These are phyloP conservation scores for Cremastinae sp. DNA, from an alignment of 2,888 invertebrate species.

Conservation along the genomic window DNA sequence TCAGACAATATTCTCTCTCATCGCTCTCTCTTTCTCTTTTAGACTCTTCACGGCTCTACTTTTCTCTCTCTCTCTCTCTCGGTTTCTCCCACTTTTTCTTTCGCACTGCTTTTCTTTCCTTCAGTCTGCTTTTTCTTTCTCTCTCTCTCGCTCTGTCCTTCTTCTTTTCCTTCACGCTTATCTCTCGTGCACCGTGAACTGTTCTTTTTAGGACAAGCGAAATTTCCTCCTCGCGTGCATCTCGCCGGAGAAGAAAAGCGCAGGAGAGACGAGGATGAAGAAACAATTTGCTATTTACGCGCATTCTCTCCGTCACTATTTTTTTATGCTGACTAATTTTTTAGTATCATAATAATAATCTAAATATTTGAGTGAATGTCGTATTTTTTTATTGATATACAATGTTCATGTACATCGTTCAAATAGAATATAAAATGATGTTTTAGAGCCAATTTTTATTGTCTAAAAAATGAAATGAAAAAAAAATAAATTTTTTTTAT, in stretches of 20 bases:
- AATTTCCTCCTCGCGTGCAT: constrained; percentile 26
- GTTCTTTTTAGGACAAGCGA: constrained; percentile 29
- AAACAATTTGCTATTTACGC: too few species aligned
- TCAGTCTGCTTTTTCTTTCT: not conserved
- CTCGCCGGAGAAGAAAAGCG: constrained; percentile 10
- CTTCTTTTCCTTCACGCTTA: constrained; percentile 21
- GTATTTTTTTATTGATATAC: too few species aligned
- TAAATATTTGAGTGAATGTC: too few species aligned
- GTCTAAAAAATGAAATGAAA: too few species aligned
- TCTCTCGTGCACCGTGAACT: constrained; percentile 20
- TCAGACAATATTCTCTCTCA: constrained; percentile 43
- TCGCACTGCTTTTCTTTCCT: constrained; percentile 17
- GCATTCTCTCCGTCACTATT: too few species aligned
- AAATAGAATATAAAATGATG: too few species aligned
- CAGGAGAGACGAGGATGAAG: not conserved
- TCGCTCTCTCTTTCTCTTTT: constrained; percentile 29
- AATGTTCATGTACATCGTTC: too few species aligned
- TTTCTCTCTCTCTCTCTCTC: constrained; percentile 41
- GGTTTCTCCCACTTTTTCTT: constrained; percentile 45
- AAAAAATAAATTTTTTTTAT: too few species aligned
- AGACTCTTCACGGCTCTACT: too few species aligned
- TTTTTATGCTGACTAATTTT: not conserved
- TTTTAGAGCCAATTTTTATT: too few species aligned
- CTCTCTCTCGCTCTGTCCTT: constrained; percentile 8
- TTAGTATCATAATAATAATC: too few species aligned